Evolutionary conservation across 2,888 invertebrate species (phyloP).

Genomic region (Acrobasis repandana): DNA sequence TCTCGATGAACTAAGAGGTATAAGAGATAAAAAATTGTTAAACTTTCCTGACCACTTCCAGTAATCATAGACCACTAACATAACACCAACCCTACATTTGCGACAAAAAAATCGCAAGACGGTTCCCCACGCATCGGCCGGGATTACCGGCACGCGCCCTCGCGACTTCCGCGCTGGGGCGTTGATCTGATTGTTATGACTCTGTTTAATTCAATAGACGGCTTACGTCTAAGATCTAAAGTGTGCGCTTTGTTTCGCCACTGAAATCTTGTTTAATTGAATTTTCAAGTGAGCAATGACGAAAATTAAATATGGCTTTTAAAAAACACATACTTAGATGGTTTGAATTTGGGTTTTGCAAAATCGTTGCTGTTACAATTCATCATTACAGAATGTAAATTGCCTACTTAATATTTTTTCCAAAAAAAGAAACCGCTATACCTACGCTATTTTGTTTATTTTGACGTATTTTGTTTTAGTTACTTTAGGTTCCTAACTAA

Average conservation of each 20-base stretch:
- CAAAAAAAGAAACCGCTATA: too few relatives aligned
- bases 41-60: slow-evolving; percentile 8
- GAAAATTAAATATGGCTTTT: not conserved
- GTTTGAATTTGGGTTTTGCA: not conserved
- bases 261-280: slow-evolving; percentile 14
- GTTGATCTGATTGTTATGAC: slow-evolving; percentile 24
- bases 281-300: slow-evolving; percentile 17
- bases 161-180: slow-evolving; percentile 36
- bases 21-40: too few relatives aligned
- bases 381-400: too few relatives aligned
- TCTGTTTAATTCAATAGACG: slow-evolving; percentile 20
- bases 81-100: slow-evolving; percentile 34
- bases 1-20: too few relatives aligned
- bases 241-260: slow-evolving; percentile 7
- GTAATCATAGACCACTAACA: slow-evolving; percentile 24
- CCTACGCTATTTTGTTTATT: too few relatives aligned
- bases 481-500: too few relatives aligned
- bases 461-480: too few relatives aligned
- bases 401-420: too few relatives aligned
- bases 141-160: slow-evolving; percentile 50
- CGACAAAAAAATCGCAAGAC: slow-evolving; percentile 40
- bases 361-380: too few relatives aligned
- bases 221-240: slow-evolving; percentile 10
- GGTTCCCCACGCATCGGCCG: slow-evolving; percentile 36
- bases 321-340: not conserved